A percentile compares a stretch with the other conserved stretches of the same genome.
These are phyloP conservation scores for Dendrolimus pini DNA, from an alignment of 2,888 invertebrate species.

Conservation along the genomic window DNA sequence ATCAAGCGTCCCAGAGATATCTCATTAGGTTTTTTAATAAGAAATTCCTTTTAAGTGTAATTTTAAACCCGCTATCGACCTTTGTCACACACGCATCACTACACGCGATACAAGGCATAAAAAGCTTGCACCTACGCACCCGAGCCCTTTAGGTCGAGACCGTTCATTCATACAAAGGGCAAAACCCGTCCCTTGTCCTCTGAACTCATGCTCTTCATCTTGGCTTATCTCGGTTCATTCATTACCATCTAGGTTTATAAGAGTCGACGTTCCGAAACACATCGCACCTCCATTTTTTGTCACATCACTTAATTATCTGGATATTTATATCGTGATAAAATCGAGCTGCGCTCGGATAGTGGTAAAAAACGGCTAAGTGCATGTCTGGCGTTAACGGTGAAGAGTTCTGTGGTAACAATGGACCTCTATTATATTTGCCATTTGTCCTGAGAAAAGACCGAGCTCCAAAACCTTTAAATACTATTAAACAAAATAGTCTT, in stretches of 20 bases:
- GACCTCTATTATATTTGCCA: too few relatives aligned
- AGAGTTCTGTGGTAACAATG: too few relatives aligned
- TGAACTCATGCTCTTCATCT: slow-evolving; percentile 60
- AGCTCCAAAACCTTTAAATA: too few relatives aligned
- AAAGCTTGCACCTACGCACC: slow-evolving; percentile 20
- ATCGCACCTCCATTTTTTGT: slow-evolving; percentile 74
- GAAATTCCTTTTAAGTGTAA: slow-evolving; percentile 9
- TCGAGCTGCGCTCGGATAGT: slow-evolving; percentile 37
- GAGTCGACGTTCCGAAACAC: slow-evolving; percentile 70
- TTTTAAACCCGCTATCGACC: slow-evolving; percentile 24
- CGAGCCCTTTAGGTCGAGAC: slow-evolving; percentile 32
- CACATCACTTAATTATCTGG: slow-evolving; percentile 73
- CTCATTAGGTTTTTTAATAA: background rate
- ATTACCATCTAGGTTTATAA: slow-evolving; percentile 74
- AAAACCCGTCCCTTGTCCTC: slow-evolving; percentile 53
- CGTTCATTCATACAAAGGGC: slow-evolving; percentile 58
- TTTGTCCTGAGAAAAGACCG: too few relatives aligned
- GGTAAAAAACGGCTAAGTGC: slow-evolving; percentile 26
- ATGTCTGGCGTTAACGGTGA: too few relatives aligned
- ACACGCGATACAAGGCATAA: slow-evolving; percentile 31
- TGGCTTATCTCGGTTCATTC: slow-evolving; percentile 71
- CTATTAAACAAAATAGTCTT: too few relatives aligned
- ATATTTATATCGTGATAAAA: slow-evolving; percentile 72
- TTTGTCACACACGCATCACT: slow-evolving; percentile 33
- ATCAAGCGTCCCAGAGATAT: too few relatives aligned